Base-by-base conservation (phyloP, 1,140 invertebrate species). In the Hirudo medicinalis region DNA sequence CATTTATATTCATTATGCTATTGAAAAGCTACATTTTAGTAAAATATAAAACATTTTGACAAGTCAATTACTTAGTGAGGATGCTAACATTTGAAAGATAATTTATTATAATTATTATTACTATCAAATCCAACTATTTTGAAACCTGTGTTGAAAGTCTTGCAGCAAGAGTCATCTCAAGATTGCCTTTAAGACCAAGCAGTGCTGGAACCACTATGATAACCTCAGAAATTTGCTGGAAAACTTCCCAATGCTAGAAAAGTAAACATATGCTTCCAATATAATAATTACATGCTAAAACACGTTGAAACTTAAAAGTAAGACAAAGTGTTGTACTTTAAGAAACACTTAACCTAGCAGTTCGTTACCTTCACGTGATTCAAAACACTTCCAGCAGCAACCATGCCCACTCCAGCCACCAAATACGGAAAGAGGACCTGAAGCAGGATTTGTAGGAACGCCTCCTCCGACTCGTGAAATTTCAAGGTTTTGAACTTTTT, bases 141-240 rank as follows among this genome's bases (percentile, higher is more conserved):
- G 43, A 49, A 49, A 15, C 80, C 77, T 92, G 89, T 1, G 92
- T 95, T 5, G 92, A 96, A 0, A 98, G 84, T 53, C 94, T 84
- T 2, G 92, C 93, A 0, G 94, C 93, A 71, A 98, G 84, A 2
- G 94, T 97, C 94, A 97, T 98, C 84, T 97, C 94, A 73, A 97
- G 83, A 82, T 97, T 97, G 27, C 93, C 94, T 83, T 98, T 97
- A 5, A 97, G 83, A 4, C 94, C 94, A 54, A 97, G 83, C n/a
- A 98, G 83, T 8, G 94, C 90, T 66, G 94, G 93, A 25, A 97
- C 91, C 72, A 97, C 81, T 75, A 97, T 94, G 76, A 94, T 91
- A 20, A 96, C 86, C 84, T 95, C 93, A 9, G 89, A 88, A n/a
- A 97, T 87, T 76, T 89, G 81, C 75, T 85, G 81, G 82, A 91